Conservation (phyloP, 2,888 invertebrate species). For the Parapristionchus giblindavisi region DNA sequence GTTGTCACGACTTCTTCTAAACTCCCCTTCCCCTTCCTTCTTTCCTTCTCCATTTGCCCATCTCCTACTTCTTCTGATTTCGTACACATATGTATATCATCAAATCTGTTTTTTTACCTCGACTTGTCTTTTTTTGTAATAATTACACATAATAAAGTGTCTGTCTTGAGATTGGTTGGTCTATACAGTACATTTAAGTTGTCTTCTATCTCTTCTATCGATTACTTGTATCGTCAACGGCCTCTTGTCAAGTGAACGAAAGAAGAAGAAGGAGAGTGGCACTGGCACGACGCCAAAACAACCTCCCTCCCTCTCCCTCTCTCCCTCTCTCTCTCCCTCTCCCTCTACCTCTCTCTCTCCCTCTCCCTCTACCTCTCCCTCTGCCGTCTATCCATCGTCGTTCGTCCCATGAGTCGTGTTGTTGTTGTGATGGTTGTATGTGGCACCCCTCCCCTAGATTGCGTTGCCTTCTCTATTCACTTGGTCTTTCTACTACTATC, state of each 20-base stretch:
- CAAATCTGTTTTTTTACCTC: constrained; percentile 30
- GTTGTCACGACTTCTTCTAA: too few species aligned
- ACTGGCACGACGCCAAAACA: constrained; percentile 24
- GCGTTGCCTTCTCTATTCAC: too few species aligned
- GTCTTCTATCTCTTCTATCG: constrained; percentile 11
- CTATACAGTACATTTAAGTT: not conserved
- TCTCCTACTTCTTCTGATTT: constrained; percentile 14
- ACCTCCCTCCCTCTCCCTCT: not conserved
- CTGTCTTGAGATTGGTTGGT: not conserved
- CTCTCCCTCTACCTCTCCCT: not conserved
- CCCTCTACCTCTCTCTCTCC: not conserved
- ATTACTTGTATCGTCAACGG: constrained; percentile 34
- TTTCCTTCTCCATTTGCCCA: too few species aligned
- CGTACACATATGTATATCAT: constrained; percentile 27
- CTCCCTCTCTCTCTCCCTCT: not conserved
- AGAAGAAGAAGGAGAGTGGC: constrained; percentile 31
- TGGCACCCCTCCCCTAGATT: too few species aligned
- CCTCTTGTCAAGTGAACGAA: constrained; percentile 19
- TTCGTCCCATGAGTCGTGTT: too few species aligned
- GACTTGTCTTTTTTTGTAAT: constrained; percentile 19
- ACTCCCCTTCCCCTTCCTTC: too few species aligned
- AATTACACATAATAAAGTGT: constrained; percentile 29
- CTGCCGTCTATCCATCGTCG: not conserved
- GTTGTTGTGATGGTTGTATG: too few species aligned
- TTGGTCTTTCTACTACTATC: too few species aligned